Evolutionary conservation across 2,888 invertebrate genomes (phyloP), one percentile per base, ranked within the genome.

Genomic region (Heliconius aoede): DNA sequence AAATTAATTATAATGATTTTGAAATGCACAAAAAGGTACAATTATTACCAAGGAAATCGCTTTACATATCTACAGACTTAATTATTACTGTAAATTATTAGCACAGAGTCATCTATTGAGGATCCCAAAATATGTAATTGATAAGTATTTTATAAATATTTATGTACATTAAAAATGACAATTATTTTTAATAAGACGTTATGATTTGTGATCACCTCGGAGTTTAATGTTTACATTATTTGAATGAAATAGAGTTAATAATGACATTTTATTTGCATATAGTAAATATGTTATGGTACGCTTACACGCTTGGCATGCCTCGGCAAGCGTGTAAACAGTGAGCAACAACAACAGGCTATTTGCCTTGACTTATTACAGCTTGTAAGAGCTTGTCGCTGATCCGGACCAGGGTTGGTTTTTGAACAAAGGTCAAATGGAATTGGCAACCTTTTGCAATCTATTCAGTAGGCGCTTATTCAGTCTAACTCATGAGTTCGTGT

Each of bases 31-130:
- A 85, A n/a, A 84, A 86, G 85, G 85, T 86, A 88, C 85, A 86
- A 86, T 88, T 88, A 88, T 90, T 91, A 92, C 92, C 92, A 91
- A 93, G 91, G 90, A 93, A 87, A 90, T 89, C 86, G 92, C 90
- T 91, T 91, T 92, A 91, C 86, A 87, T 87, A 80, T 80, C 78
- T 79, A 86, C 81, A 87, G 86, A 86, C 82, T 81, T 84, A 83
- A 83, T 83, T 86, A 85, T 87, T 87, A 85, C 86, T 85, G 83
- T 88, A 86, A 85, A 85, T 85, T 87, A 81, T 87, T 86, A 84
- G 83, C 84, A 83, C 86, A 88, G 80, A 84, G 86, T 87, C 86
- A 85, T 87, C 83, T 86, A 83, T 84, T 85, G 84, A 87, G 78
- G 83, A 86, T 85, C 82, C 86, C 86, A 86, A 86, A 85, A 85